phyloP scores from a whole-genome alignment of 2,797 vertebrate species.

The Melanotaenia boesemani region DNA sequence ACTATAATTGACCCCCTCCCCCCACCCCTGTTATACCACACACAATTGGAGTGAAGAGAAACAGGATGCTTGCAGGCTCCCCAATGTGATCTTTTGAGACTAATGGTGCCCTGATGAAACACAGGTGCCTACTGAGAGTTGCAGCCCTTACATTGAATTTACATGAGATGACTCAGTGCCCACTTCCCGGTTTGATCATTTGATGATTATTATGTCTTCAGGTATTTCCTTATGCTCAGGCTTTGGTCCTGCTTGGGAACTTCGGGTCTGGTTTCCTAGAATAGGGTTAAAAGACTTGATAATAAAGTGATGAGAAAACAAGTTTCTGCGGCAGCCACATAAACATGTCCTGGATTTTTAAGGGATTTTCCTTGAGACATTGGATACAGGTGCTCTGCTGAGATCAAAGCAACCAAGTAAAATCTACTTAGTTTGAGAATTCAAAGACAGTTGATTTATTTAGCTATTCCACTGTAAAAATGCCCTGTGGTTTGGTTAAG shows the following conservation, averaged over 20 bases:
- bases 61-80: slow-evolving; percentile 74
- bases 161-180: slow-evolving; percentile 74
- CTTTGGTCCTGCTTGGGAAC: slow-evolving; percentile 58
- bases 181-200: slow-evolving; percentile 75
- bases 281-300: slow-evolving; percentile 68
- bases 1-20: slow-evolving; percentile 37
- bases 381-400: slow-evolving; percentile 79
- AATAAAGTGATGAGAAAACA: slow-evolving; percentile 78
- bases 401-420: slow-evolving; percentile 81
- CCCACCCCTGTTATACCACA: slow-evolving; percentile 29
- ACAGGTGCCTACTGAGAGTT: slow-evolving; percentile 79
- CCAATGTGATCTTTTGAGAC: slow-evolving; percentile 73
- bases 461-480: slow-evolving; percentile 71
- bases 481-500: slow-evolving; percentile 63
- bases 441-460: slow-evolving; percentile 74
- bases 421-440: slow-evolving; percentile 70
- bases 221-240: slow-evolving; percentile 72
- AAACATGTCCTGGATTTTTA: slow-evolving; percentile 77
- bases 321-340: slow-evolving; percentile 73
- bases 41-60: slow-evolving; percentile 52
- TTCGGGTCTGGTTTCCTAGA: slow-evolving; percentile 45
- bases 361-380: slow-evolving; percentile 82
- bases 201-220: slow-evolving; percentile 81
- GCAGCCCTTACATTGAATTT: slow-evolving; percentile 56
- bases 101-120: slow-evolving; percentile 80